Evolutionary conservation across 2,113 vertebrate genomes (phyloP).

Genomic region (Dermatemys mawii): DNA sequence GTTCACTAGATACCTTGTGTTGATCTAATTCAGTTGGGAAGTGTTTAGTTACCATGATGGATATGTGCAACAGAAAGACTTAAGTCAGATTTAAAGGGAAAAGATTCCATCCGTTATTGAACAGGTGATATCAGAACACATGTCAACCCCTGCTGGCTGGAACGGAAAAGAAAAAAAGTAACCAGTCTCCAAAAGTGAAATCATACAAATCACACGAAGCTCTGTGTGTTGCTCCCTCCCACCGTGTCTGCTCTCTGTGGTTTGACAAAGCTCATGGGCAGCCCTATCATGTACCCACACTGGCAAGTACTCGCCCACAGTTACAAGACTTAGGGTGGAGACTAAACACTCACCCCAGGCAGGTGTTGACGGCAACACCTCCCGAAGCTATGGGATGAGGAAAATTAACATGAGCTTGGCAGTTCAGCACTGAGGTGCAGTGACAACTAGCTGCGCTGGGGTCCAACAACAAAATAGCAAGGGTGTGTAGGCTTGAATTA

Average conservation of each 20-base stretch:
- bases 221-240: accelerated
- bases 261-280: background rate
- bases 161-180: background rate
- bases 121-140: accelerated
- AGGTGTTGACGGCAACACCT: background rate
- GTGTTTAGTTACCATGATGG: accelerated
- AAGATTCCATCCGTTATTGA: background rate
- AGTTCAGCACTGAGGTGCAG: background rate
- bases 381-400: background rate
- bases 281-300: accelerated
- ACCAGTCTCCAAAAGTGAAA: background rate
- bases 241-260: background rate
- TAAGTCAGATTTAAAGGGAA: accelerated
- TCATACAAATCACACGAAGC: background rate
- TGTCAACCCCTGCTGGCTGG: background rate
- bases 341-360: background rate
- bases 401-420: background rate
- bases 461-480: background rate
- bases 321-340: background rate
- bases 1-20: accelerated
- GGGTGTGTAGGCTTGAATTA: background rate
- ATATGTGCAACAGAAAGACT: background rate
- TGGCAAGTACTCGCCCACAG: background rate
- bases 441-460: background rate
- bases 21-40: accelerated